A percentile compares a stretch with the other conserved stretches of the same genome.
Evolutionary conservation across 2,797 vertebrate genomes (phyloP).

Genomic region (Champsocephalus esox): DNA sequence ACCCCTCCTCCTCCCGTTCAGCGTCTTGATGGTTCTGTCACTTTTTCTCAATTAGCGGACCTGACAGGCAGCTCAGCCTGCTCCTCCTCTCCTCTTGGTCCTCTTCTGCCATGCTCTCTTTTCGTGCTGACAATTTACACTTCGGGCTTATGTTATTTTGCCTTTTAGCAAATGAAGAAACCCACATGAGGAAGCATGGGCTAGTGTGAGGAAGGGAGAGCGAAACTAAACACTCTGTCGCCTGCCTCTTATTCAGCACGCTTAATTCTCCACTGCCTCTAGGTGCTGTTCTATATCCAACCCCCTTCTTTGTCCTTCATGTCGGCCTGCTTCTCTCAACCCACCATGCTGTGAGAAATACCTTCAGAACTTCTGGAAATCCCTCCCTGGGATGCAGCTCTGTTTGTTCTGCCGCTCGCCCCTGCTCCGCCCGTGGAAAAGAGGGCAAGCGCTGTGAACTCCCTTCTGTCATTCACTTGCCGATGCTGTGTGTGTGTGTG

Average conservation of each 20-base stretch:
- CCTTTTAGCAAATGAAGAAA: conserved; percentile 28
- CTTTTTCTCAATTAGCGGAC: conserved; percentile 84
- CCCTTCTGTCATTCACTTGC: conserved; percentile 69
- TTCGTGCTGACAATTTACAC: conserved; percentile 38
- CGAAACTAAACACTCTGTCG: conserved; percentile 25
- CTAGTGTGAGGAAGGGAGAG: conserved; percentile 14
- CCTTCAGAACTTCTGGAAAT: conserved; percentile 63
- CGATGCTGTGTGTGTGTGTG: too few relatives aligned
- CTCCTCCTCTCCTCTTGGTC: conserved; percentile 75
- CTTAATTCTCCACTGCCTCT: conserved; percentile 56
- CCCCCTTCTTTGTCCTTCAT: conserved; percentile 58
- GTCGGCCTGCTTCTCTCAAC: conserved; percentile 53
- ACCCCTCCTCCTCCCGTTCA: conserved; percentile 43
- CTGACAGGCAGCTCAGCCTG: conserved; percentile 79
- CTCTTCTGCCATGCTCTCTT: conserved; percentile 42
- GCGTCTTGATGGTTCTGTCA: conserved; percentile 82
- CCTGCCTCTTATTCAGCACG: conserved; percentile 42
- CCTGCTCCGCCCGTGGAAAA: conserved; percentile 55
- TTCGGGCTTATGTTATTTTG: conserved; percentile 40
- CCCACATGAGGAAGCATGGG: conserved; percentile 18
- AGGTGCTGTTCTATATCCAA: conserved; percentile 64
- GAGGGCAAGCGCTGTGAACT: conserved; percentile 59
- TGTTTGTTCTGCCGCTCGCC: conserved; percentile 62
- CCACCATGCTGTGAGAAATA: conserved; percentile 62
- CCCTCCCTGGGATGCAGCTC: conserved; percentile 59